Evolutionary conservation across 2,113 vertebrate species (phyloP), one percentile per base, ranked within the genome.

Genomic region (Tupaia tana): DNA sequence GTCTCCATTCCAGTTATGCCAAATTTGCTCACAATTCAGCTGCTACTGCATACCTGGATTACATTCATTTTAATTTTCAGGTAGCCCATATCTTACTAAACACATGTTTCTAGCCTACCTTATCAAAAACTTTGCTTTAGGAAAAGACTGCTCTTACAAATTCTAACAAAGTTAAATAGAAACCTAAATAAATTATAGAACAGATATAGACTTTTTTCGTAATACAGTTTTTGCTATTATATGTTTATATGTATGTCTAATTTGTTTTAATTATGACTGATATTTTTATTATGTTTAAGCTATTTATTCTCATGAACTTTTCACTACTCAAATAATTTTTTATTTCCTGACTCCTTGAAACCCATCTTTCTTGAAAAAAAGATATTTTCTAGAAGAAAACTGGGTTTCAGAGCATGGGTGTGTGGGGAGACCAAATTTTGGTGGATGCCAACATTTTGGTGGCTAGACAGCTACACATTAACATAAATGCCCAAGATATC

Each of bases 251-350:
- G 25, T 54, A 18, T 84, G 14, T 34, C 14, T 81, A 5, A 27
- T 87, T 92, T 94, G 75, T 77, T 92, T 43, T 43, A 43, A 43
- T 43, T 71, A 84, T 86, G 75, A 71, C n/a, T 20, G 13, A 16
- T 34, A 52, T 58, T 74, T 52, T 83, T 15, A 80, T n/a, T 58
- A 87, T 90, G 6, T 86, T 73, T 78, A 73, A 74, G 67, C 27
- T 73, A 69, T 9, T 25, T 43, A 43, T 43, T 43, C 52, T 58
- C 1, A 7, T 15, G 66, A 74, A 12, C 12, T 9, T 83, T 84
- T 61, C 2, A 71, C 27, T 6, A 61, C 61, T n/a, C 34, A 9
- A 59, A 77, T n/a, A 90, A 15, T 2, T 86, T 89, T 34, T 82
- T 85, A 1, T 71, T 80, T 90, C 29, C 24, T 22, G 5, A 67